Conservation (phyloP, 2,797 vertebrate species). For the Gymnodraco acuticeps region DNA sequence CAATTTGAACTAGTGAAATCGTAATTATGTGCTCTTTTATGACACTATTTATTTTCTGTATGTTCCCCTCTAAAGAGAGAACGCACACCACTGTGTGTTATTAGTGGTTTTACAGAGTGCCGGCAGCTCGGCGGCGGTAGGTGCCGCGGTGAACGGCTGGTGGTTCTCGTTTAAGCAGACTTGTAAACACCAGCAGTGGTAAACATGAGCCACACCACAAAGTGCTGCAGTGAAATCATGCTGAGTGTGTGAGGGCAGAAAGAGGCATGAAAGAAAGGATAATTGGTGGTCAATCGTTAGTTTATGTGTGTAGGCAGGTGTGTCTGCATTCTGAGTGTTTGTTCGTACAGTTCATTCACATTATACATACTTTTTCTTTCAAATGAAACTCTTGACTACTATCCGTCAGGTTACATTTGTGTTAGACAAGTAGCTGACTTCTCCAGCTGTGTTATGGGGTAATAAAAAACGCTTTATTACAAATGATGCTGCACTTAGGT, state of each 20-base stretch:
- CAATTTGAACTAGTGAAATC: conserved; percentile 69
- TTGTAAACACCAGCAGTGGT: conserved; percentile 76
- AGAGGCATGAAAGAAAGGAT: conserved; percentile 30
- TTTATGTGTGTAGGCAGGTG: conserved; percentile 32
- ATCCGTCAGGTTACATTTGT: too few relatives aligned
- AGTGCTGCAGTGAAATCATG: conserved; percentile 43
- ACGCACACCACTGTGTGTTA: conserved; percentile 36
- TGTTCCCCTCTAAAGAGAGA: conserved; percentile 19
- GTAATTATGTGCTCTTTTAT: conserved; percentile 64
- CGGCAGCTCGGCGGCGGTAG: conserved; percentile 60
- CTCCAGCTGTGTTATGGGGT: too few relatives aligned
- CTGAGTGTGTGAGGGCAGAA: conserved; percentile 48
- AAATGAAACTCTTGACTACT: background rate
- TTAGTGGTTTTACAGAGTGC: conserved; percentile 71
- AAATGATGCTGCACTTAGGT: background rate
- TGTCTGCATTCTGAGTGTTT: conserved; percentile 1
- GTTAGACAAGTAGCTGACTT: too few relatives aligned
- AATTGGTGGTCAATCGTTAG: too few relatives aligned
- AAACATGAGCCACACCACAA: conserved; percentile 65
- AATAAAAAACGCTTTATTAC: background rate
- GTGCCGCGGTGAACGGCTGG: conserved; percentile 60
- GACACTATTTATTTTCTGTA: conserved; percentile 36
- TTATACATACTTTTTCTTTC: background rate
- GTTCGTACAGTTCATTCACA: background rate
- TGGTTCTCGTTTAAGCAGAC: conserved; percentile 70